Evolutionary conservation across 2,113 vertebrate genomes (phyloP).

Genomic region (Tricholaema leucomelas): DNA sequence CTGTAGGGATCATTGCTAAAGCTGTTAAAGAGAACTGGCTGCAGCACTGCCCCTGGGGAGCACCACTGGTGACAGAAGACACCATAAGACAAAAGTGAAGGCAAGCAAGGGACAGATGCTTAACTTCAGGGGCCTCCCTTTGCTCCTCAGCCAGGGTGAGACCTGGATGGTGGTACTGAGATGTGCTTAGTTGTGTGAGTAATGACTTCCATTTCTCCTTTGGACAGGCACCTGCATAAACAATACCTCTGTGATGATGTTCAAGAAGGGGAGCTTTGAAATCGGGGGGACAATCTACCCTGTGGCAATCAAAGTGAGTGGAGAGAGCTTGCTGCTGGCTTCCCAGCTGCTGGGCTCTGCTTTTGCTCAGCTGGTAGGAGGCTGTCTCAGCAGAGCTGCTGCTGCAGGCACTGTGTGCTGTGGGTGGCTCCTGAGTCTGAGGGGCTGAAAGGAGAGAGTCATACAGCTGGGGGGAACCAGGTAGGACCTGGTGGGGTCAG

Average conservation of each 20-base stretch:
- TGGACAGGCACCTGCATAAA: slow-evolving; percentile 93
- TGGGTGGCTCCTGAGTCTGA: neutral
- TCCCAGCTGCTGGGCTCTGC: neutral
- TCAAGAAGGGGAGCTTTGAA: slow-evolving; percentile 98
- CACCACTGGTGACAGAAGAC: too few species aligned
- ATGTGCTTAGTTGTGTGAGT: neutral
- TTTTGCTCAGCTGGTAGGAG: neutral
- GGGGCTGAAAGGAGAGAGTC: neutral
- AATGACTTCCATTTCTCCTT: neutral
- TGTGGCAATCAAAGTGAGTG: slow-evolving; percentile 93
- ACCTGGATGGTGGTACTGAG: neutral
- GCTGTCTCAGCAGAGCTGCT: neutral
- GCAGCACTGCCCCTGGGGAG: too few species aligned
- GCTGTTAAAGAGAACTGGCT: too few species aligned
- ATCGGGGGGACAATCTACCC: slow-evolving; percentile 94
- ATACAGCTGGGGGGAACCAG: neutral
- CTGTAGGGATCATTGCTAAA: too few species aligned
- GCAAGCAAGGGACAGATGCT: neutral
- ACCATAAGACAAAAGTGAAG: neutral
- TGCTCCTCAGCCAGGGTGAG: neutral
- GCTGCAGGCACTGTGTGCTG: neutral
- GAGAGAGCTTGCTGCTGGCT: neutral
- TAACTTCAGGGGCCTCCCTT: neutral
- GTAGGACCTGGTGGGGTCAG: neutral
- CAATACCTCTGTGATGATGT: slow-evolving; percentile 99